Evolutionary conservation across 2,113 vertebrate species (phyloP).

Genomic region (Lutjanus erythropterus): DNA sequence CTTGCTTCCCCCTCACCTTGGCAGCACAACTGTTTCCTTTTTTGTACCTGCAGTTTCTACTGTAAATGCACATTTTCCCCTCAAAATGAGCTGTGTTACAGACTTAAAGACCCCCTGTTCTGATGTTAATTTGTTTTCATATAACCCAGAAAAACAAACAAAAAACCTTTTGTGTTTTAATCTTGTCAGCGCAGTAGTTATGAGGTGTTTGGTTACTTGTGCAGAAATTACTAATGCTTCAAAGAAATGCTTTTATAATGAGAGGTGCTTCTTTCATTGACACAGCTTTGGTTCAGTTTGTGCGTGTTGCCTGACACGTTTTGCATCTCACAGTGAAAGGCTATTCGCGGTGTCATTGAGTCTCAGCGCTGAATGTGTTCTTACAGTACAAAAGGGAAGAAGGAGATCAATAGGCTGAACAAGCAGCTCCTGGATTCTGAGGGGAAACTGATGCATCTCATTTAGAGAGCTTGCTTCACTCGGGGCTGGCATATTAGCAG

Average conservation of each 20-base stretch:
- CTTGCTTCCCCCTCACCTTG: not conserved
- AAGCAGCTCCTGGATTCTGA: conserved; percentile 31
- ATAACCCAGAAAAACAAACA: conserved; percentile 17
- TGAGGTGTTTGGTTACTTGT: conserved; percentile 48
- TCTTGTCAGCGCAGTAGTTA: conserved; percentile 3
- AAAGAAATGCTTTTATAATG: conserved; percentile 60
- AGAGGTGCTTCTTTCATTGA: not conserved
- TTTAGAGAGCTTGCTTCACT: conserved; percentile 37
- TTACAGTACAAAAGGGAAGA: conserved; percentile 15
- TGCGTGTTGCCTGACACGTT: conserved; percentile 18
- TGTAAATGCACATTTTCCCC: not conserved
- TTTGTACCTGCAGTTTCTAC: not conserved
- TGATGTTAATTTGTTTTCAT: conserved; percentile 10
- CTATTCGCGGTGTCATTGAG: conserved; percentile 7
- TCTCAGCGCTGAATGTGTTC: conserved; percentile 15
- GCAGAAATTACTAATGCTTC: conserved; percentile 29
- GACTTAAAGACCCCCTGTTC: conserved; percentile 11
- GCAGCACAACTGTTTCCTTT: not conserved
- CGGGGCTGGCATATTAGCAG: conserved; percentile 41
- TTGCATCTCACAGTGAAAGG: conserved; percentile 26
- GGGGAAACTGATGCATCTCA: conserved; percentile 52
- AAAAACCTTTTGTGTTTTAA: not conserved
- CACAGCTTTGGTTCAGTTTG: conserved; percentile 22
- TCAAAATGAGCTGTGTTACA: conserved; percentile 29
- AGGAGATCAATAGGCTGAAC: conserved; percentile 50